phyloP scores from a whole-genome alignment of 2,888 invertebrate genomes.

The Agrotis exclamationis region DNA sequence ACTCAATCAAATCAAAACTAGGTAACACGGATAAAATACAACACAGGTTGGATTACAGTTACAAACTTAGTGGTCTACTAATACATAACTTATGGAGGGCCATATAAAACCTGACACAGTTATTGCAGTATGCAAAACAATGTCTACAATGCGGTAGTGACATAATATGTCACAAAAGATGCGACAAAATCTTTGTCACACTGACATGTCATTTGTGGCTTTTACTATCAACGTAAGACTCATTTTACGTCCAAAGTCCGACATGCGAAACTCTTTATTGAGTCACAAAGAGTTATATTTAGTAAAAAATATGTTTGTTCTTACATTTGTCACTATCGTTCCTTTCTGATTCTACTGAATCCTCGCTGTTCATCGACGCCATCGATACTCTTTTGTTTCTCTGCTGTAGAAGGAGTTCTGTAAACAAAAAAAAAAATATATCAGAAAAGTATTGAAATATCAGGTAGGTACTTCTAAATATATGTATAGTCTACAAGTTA shows the following conservation, averaged over 20 bases:
- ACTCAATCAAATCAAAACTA: constrained; percentile 20
- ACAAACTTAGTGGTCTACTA: constrained; percentile 14
- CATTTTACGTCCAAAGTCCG: constrained; percentile 24
- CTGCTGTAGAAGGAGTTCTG: constrained; percentile 86
- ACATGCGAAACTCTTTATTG: constrained; percentile 32
- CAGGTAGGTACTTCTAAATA: too few relatives aligned
- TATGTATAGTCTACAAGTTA: too few relatives aligned
- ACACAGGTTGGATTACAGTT: constrained; percentile 40
- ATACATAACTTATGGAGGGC: constrained; percentile 11
- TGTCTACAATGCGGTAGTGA: background rate
- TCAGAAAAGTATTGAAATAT: background rate
- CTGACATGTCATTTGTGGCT: background rate
- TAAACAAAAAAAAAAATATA: constrained; percentile 61
- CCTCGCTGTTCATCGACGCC: constrained; percentile 86
- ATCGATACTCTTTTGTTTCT: constrained; percentile 86
- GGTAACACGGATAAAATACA: constrained; percentile 23
- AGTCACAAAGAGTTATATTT: constrained; percentile 13
- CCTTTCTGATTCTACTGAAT: constrained; percentile 81
- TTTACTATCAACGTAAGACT: constrained; percentile 20
- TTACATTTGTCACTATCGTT: constrained; percentile 87
- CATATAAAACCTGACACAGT: constrained; percentile 31
- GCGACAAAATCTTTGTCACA: constrained; percentile 22
- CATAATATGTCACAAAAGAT: constrained; percentile 6
- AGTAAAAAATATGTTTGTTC: constrained; percentile 50
- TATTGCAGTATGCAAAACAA: constrained; percentile 26